Evolutionary conservation across 2,888 invertebrate genomes (phyloP), one percentile per base, ranked within the genome.

Genomic region (Colletes collaris): DNA sequence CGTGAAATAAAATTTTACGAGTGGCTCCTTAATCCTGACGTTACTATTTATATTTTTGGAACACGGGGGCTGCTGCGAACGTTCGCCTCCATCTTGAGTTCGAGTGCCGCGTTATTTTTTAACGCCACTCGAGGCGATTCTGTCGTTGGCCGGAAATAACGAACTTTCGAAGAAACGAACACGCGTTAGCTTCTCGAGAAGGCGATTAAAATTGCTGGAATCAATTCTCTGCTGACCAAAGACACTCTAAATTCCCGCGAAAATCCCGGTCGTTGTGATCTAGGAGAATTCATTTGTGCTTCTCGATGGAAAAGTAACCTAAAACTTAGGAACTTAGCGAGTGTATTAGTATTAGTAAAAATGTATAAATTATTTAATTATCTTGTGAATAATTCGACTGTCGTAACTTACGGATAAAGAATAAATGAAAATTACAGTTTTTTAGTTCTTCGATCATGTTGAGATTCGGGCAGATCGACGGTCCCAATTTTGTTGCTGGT

Each of bases 61-160:
- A 68, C 76, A 49, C 0, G 46, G 52, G 44, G 44, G 44, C 60
- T 65, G 49, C 55, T 52, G 19, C 55, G 44, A 49, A 75, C 59
- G 58, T 53, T 63, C 44, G 37, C 75, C 52, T 44, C 59, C 49
- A 50, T 53, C 59, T 64, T 13, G 27, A 50, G 59, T 27, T 77
- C 68, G 50, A 77, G 77, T 68, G 68, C 53, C 37, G 66, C 44
- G 77, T 64, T 77, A 77, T 77, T 77, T 77, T 77, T 75, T 75
- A 76, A 77, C 76, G 35, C 53, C 77, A 77, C 77, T 77, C 27
- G 77, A 76, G 59, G 58, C 40, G 63, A 77, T 59, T 19, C 62
- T 64, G 53, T 55, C 62, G 74, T 66, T 49, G 37, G n/a, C 4
- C 46, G 46, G 19, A 52, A n/a, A 19, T 10, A 62, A 40, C 55